Percentiles rank a stretch among this genome's conserved stretches.
phyloP scores from a whole-genome alignment of 2,888 invertebrate genomes.

The Tanytarsus gracilentus region DNA sequence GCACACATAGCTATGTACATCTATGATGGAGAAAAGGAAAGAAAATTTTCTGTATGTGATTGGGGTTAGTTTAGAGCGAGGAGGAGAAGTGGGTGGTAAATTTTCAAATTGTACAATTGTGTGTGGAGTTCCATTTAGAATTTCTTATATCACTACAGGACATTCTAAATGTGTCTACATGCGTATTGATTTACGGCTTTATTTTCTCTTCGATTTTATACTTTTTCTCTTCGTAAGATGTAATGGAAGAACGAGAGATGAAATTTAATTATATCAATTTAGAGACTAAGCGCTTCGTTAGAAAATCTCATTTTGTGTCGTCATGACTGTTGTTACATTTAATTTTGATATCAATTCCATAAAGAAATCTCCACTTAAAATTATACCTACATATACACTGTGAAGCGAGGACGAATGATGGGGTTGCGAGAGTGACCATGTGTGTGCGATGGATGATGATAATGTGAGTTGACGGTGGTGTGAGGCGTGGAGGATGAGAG shows the following conservation, averaged over 20 bases:
- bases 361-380: not conserved
- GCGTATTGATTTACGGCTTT: not conserved
- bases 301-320: not conserved
- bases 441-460: not conserved
- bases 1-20: too few species aligned
- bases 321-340: not conserved
- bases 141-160: conserved; percentile 21
- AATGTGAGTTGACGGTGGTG: too few species aligned
- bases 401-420: conserved; percentile 17
- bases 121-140: not conserved
- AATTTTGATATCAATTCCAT: not conserved
- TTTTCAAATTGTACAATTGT: conserved; percentile 18
- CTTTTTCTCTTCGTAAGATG: conserved; percentile 3
- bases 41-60: too few species aligned
- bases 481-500: not conserved
- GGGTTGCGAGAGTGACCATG: not conserved
- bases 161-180: conserved; percentile 9
- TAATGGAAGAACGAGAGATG: not conserved
- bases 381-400: too few species aligned
- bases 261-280: conserved; percentile 25
- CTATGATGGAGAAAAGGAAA: too few species aligned
- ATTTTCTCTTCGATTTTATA: conserved; percentile 20
- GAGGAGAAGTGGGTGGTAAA: not conserved
- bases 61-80: not conserved
- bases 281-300: too few species aligned